Conservation (phyloP, 2,888 invertebrate genomes). For the Acrobasis suavella region DNA sequence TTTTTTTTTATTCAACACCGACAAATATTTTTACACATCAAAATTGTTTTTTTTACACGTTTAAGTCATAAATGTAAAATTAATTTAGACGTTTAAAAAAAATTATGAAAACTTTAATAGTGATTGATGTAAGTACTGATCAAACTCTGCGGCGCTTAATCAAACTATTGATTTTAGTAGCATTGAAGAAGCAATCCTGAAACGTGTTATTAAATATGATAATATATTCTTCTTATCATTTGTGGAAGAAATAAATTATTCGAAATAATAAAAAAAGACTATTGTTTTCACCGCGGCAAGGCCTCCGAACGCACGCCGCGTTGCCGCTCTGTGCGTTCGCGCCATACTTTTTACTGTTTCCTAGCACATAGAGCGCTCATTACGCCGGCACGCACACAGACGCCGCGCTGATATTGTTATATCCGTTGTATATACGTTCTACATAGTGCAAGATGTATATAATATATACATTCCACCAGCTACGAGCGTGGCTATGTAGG, state of each 20-base stretch:
- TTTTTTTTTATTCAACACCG: constrained; percentile 47
- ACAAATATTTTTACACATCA: background rate
- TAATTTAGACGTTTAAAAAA: background rate
- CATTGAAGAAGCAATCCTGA: background rate
- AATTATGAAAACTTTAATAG: background rate
- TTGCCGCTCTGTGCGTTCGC: constrained; percentile 77
- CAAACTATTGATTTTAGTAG: background rate
- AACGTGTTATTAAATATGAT: constrained; percentile 8
- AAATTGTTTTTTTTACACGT: background rate
- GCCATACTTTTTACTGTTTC: constrained; percentile 84
- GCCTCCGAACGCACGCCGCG: constrained; percentile 72
- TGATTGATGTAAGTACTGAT: background rate
- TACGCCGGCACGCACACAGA: constrained; percentile 67
- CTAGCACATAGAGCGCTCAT: constrained; percentile 81
- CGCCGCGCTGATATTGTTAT: constrained; percentile 68
- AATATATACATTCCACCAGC: constrained; percentile 70
- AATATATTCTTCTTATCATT: constrained; percentile 28
- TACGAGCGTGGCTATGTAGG: constrained; percentile 73
- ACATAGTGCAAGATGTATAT: constrained; percentile 77
- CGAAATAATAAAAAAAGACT: constrained; percentile 58
- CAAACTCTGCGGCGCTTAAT: background rate
- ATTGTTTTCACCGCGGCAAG: constrained; percentile 77
- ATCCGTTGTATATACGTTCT: constrained; percentile 56
- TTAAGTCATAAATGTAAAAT: background rate
- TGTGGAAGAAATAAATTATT: constrained; percentile 48